Percentiles rank a stretch among this genome's conserved stretches.
These are phyloP conservation scores for Gobius niger DNA, from an alignment of 2,113 vertebrate species.

Conservation along the genomic window DNA sequence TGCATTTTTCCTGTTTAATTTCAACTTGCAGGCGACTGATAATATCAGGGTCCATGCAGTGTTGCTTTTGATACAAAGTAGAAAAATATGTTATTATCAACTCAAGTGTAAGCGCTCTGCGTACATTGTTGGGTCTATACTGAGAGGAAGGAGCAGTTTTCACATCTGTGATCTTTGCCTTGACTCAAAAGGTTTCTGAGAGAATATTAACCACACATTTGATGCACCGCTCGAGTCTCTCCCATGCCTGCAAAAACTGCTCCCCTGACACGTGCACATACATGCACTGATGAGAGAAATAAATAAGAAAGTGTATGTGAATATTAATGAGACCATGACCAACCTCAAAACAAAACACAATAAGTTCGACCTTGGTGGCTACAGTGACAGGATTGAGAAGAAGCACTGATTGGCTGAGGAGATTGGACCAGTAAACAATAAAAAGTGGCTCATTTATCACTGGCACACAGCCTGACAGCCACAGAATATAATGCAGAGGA, in stretches of 20 bases:
- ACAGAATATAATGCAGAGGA: slow-evolving; percentile 10
- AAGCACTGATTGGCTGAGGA: slow-evolving; percentile 56
- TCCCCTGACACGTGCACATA: slow-evolving; percentile 11
- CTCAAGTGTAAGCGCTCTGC: slow-evolving; percentile 36
- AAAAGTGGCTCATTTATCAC: slow-evolving; percentile 60
- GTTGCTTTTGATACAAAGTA: slow-evolving; percentile 47
- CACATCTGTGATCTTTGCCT: slow-evolving; percentile 29
- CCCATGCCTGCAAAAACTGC: slow-evolving; percentile 29
- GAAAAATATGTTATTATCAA: slow-evolving; percentile 37
- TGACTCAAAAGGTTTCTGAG: slow-evolving; percentile 44
- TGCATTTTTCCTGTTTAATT: slow-evolving; percentile 41
- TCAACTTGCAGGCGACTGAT: slow-evolving; percentile 46
- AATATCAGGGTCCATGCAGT: slow-evolving; percentile 37
- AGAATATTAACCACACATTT: slow-evolving; percentile 63
- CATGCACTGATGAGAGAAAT: slow-evolving; percentile 32
- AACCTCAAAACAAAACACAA: slow-evolving; percentile 47
- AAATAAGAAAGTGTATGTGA: slow-evolving; percentile 29
- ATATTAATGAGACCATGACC: slow-evolving; percentile 50
- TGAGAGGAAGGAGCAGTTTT: neutral
- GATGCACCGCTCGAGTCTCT: slow-evolving; percentile 47
- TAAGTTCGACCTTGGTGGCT: slow-evolving; percentile 63
- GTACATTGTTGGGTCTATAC: slow-evolving; percentile 28
- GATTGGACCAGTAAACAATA: slow-evolving; percentile 59
- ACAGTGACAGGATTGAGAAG: slow-evolving; percentile 28
- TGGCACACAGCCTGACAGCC: slow-evolving; percentile 37